Evolutionary conservation across 1,140 invertebrate species (phyloP).

Genomic region (Probaryconus sp.): DNA sequence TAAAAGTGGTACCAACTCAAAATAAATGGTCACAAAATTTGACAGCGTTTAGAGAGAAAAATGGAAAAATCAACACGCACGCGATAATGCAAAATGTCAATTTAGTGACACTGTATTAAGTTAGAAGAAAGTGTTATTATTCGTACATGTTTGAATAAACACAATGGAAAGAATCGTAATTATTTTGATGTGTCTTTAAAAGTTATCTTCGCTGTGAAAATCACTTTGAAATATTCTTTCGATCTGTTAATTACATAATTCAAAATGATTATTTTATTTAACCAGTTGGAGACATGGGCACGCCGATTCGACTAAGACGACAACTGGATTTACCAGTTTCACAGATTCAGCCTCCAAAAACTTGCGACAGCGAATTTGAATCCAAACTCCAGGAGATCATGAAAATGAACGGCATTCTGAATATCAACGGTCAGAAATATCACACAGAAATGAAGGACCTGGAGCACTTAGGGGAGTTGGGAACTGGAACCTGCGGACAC

Average conservation of each 20-base stretch:
- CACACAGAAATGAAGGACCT: slow-evolving; percentile 92
- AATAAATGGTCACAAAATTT: no score
- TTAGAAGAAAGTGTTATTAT: no score
- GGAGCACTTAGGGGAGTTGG: slow-evolving; percentile 92
- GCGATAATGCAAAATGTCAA: no score
- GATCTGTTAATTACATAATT: neutral
- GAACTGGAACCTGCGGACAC: slow-evolving; percentile 97
- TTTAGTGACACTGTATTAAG: no score
- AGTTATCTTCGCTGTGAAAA: no score
- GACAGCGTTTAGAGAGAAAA: no score
- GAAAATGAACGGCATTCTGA: slow-evolving; percentile 91
- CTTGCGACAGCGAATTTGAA: slow-evolving; percentile 82
- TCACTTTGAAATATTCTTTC: neutral
- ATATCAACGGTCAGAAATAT: slow-evolving; percentile 88
- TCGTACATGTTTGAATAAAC: no score
- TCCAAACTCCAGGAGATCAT: slow-evolving; percentile 87
- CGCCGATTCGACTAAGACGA: slow-evolving; percentile 74
- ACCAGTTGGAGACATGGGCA: slow-evolving; percentile 77
- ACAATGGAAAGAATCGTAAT: no score
- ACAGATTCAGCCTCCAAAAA: slow-evolving; percentile 78
- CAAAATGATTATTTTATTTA: slow-evolving; percentile 32
- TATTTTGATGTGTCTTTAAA: no score
- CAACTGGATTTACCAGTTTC: slow-evolving; percentile 78
- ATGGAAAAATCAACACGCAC: no score
- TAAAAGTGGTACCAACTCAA: no score